phyloP scores from a whole-genome alignment of 2,797 vertebrate genomes.

The Falco concolor region DNA sequence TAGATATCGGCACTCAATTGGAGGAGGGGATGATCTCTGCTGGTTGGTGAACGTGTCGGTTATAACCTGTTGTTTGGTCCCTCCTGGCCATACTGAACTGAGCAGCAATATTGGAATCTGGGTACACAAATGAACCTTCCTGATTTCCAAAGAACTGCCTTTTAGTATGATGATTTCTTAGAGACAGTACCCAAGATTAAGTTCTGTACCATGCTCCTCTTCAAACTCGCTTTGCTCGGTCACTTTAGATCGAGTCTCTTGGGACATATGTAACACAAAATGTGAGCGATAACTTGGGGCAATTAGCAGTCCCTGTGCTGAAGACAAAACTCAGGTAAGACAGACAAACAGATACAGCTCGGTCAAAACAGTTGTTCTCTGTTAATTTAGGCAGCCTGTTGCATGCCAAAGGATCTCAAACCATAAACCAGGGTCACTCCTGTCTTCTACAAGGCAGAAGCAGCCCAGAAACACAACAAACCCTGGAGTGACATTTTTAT shows the following conservation, averaged over 20 bases:
- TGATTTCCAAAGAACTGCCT: not conserved
- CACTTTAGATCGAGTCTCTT: not conserved
- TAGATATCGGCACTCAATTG: not conserved
- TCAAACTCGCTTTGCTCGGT: not conserved
- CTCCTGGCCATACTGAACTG: not conserved
- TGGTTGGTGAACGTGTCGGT: not conserved
- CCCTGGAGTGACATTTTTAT: not conserved
- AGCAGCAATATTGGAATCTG: not conserved
- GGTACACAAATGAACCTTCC: not conserved
- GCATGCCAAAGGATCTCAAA: not conserved
- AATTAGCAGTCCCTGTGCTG: not conserved
- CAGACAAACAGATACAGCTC: not conserved
- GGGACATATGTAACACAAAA: not conserved
- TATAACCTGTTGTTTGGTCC: not conserved
- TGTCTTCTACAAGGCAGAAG: not conserved
- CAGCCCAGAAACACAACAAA: not conserved
- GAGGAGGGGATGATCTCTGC: not conserved
- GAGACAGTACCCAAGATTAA: not conserved
- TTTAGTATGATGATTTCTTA: not conserved
- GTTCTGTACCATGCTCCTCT: not conserved
- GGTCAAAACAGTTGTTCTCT: not conserved
- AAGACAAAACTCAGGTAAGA: not conserved
- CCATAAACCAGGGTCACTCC: not conserved
- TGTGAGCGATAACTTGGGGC: not conserved
- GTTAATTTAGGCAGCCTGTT: not conserved